Conservation (phyloP, 2,113 vertebrate species). For the Gymnobelideus leadbeateri region DNA sequence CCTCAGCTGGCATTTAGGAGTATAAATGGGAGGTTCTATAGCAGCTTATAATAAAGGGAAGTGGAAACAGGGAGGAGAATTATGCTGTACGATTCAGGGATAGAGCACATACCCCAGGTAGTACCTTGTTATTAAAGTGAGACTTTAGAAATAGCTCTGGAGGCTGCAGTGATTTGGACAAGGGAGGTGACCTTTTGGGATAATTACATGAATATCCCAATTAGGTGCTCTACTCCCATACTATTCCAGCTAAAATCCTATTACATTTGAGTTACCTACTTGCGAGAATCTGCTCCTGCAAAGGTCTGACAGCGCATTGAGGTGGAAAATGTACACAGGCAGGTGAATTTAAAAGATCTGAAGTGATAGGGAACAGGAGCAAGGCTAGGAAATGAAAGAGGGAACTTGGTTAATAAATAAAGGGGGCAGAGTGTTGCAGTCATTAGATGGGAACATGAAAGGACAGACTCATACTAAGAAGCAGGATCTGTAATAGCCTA, state of each 20-base stretch:
- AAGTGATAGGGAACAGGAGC: not conserved
- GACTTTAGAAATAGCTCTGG: conserved; percentile 19
- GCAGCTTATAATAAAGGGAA: conserved; percentile 38
- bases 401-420: not conserved
- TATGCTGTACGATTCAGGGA: conserved; percentile 17
- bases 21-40: conserved; percentile 41
- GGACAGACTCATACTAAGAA: not conserved
- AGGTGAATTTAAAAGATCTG: not conserved
- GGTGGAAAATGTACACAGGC: not conserved
- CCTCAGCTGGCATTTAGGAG: conserved; percentile 19
- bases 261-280: not conserved
- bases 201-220: conserved; percentile 45
- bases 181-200: conserved; percentile 61
- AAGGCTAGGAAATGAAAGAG: not conserved
- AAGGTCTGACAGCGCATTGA: not conserved
- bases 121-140: conserved; percentile 42
- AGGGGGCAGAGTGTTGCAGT: not conserved
- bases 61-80: conserved; percentile 11
- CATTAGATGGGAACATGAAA: not conserved
- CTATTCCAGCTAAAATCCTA: conserved; percentile 7
- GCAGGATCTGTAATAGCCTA: not conserved
- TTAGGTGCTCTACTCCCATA: conserved; percentile 40
- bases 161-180: conserved; percentile 34
- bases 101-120: not conserved
- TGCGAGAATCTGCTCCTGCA: not conserved